These are phyloP conservation scores for Epiblema foenella DNA, from an alignment of 2,888 invertebrate genomes.

Conservation along the genomic window DNA sequence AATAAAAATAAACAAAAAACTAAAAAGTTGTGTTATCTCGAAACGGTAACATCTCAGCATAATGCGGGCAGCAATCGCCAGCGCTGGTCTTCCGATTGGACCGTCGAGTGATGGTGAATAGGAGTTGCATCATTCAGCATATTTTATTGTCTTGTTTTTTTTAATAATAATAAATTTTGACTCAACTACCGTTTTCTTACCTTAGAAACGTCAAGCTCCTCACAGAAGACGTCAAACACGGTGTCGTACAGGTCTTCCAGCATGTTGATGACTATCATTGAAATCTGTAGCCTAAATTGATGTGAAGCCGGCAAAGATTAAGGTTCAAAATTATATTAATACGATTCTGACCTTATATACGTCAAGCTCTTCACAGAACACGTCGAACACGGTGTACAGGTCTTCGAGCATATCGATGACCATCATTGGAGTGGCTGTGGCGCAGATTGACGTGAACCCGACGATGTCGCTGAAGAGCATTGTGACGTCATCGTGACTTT, in stretches of 20 bases:
- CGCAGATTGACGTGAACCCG: slow-evolving; percentile 98
- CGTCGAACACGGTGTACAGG: slow-evolving; percentile 96
- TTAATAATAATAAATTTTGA: no score
- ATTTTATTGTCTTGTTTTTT: no score
- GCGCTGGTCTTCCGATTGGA: no score
- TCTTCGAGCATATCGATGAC: slow-evolving; percentile 97
- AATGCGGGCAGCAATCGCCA: no score
- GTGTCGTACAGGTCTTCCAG: slow-evolving; percentile 96
- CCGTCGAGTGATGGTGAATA: no score
- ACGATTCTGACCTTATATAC: slow-evolving; percentile 94
- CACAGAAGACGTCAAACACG: slow-evolving; percentile 96
- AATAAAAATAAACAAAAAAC: no score
- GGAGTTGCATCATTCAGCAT: no score
- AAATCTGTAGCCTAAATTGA: slow-evolving; percentile 97
- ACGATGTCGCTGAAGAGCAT: slow-evolving; percentile 98
- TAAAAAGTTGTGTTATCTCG: no score
- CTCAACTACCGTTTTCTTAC: no score
- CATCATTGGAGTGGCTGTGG: slow-evolving; percentile 97
- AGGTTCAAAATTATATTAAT: no score
- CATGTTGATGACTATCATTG: slow-evolving; percentile 98
- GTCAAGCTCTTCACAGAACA: slow-evolving; percentile 95
- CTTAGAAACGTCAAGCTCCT: slow-evolving; percentile 97
- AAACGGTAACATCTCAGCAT: no score
- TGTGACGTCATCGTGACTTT: slow-evolving; percentile 96
- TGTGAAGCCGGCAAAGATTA: slow-evolving; percentile 98